Evolutionary conservation across 2,888 invertebrate genomes (phyloP).

Genomic region (Apocheima hispidaria): DNA sequence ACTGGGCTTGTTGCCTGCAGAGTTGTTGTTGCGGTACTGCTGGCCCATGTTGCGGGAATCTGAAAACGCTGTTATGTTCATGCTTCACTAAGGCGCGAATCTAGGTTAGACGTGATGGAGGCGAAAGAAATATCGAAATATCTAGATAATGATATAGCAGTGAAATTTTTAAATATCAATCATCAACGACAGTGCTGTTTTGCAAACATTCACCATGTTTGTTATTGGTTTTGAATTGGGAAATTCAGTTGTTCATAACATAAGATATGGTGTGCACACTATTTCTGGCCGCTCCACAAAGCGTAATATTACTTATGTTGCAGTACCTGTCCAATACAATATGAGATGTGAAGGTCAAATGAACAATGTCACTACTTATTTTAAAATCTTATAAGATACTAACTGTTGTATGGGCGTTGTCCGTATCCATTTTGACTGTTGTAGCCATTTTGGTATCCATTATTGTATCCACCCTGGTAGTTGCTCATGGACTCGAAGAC

Average conservation of each 20-base stretch:
- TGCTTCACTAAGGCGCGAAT: too few relatives aligned
- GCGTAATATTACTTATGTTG: background rate
- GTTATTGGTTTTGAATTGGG: too few relatives aligned
- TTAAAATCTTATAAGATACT: conserved; percentile 44
- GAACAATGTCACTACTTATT: background rate
- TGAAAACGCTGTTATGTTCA: too few relatives aligned
- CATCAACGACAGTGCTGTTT: too few relatives aligned
- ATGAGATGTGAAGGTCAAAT: conserved; percentile 6
- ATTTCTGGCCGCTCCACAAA: background rate
- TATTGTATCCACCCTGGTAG: conserved; percentile 84
- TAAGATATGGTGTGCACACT: too few relatives aligned
- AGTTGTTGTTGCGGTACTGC: conserved; percentile 74
- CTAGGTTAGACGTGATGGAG: too few relatives aligned
- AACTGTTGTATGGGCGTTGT: conserved; percentile 78
- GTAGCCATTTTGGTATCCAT: conserved; percentile 83
- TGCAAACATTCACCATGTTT: too few relatives aligned
- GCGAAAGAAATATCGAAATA: too few relatives aligned
- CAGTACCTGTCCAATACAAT: conserved; percentile 6
- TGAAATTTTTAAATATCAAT: too few relatives aligned
- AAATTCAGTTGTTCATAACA: too few relatives aligned
- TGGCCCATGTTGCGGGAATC: conserved; percentile 75
- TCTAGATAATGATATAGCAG: too few relatives aligned
- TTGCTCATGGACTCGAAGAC: conserved; percentile 86
- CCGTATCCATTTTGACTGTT: conserved; percentile 80
- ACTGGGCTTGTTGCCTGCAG: conserved; percentile 70